Percentiles rank a stretch among this genome's conserved stretches.
These are phyloP conservation scores for Halcyon leucocephala DNA, from an alignment of 2,797 vertebrate genomes.

Conservation along the genomic window DNA sequence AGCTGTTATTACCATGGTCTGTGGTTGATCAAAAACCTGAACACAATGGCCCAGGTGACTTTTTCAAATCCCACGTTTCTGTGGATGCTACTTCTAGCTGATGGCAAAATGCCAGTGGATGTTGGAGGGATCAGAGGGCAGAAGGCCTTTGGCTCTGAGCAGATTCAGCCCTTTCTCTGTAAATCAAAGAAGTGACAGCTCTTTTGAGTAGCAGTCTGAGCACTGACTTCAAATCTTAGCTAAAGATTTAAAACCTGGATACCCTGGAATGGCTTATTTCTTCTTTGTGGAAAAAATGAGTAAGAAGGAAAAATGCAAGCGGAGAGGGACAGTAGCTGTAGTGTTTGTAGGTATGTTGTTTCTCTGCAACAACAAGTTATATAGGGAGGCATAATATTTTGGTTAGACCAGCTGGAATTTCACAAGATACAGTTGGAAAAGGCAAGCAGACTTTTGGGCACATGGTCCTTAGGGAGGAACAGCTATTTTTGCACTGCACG, in stretches of 20 bases:
- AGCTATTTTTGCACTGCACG: slow-evolving; percentile 22
- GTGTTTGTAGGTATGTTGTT: slow-evolving; percentile 19
- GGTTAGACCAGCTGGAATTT: slow-evolving; percentile 34
- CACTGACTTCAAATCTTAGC: background rate
- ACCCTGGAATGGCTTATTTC: background rate
- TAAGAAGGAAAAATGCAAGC: background rate
- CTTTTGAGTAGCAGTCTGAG: background rate
- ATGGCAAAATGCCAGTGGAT: background rate
- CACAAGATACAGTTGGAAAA: slow-evolving; percentile 17
- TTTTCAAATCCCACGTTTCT: background rate
- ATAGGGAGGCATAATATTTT: slow-evolving; percentile 41
- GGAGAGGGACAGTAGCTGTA: background rate
- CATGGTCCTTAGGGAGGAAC: background rate
- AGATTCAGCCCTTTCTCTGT: background rate
- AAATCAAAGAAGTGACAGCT: background rate
- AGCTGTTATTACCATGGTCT: background rate
- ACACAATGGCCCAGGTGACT: background rate
- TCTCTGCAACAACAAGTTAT: background rate
- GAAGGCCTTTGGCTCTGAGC: background rate
- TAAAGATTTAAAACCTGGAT: background rate
- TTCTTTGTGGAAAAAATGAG: background rate
- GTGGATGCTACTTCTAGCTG: background rate
- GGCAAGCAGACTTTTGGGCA: slow-evolving; percentile 21
- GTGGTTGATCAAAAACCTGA: background rate
- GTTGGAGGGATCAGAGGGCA: background rate